Conservation (phyloP, 1,140 invertebrate genomes). For the Pristionchus pacificus region DNA sequence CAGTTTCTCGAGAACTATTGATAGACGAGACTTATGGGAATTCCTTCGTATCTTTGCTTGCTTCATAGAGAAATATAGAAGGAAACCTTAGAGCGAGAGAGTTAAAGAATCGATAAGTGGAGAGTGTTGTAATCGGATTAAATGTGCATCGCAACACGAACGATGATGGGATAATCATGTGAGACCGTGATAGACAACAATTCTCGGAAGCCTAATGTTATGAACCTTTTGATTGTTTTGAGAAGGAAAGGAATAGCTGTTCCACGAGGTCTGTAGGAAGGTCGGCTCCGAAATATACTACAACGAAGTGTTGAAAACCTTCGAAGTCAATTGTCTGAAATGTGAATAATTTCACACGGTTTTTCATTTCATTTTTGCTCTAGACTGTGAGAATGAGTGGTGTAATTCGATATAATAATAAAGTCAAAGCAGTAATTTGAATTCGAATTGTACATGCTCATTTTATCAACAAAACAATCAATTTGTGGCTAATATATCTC, state of each 20-base stretch:
- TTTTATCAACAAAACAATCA: too few species aligned
- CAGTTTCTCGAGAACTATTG: background rate
- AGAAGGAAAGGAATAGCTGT: constrained; percentile 54
- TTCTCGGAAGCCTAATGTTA: background rate
- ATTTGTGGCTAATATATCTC: too few species aligned
- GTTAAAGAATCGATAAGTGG: too few species aligned
- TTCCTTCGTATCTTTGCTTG: background rate
- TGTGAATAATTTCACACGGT: constrained; percentile 18
- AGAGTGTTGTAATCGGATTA: too few species aligned
- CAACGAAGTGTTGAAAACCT: constrained; percentile 52
- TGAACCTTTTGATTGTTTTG: constrained; percentile 34
- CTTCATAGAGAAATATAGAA: background rate
- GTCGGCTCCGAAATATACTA: constrained; percentile 55
- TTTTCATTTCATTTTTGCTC: constrained; percentile 9
- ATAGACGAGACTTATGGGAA: background rate
- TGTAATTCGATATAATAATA: too few species aligned
- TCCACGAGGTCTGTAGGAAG: constrained; percentile 52
- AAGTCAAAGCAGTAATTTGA: too few species aligned
- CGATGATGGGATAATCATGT: background rate
- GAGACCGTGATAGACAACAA: background rate
- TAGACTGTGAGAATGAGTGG: too few species aligned
- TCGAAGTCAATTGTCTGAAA: constrained; percentile 55
- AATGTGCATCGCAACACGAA: background rate
- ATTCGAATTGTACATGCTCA: too few species aligned
- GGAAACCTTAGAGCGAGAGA: too few species aligned